Percentiles rank a stretch among this genome's conserved stretches.
Evolutionary conservation across 2,888 invertebrate species (phyloP).

Genomic region (Peribatodes rhomboidaria): DNA sequence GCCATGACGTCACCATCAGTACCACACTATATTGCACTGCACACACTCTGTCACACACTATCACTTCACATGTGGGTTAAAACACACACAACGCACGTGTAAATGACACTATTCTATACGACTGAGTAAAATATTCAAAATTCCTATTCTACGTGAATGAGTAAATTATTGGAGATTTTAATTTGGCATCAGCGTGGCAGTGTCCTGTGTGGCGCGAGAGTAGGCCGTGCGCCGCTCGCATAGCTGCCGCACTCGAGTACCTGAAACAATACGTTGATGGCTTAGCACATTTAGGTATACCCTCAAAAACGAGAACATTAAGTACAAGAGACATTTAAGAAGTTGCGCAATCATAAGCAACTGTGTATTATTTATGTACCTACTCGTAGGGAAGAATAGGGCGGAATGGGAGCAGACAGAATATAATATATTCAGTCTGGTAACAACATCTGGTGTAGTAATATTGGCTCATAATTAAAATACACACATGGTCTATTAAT

Average conservation of each 20-base stretch:
- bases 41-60: conserved; percentile 21
- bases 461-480: conserved; percentile 24
- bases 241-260: conserved; percentile 67
- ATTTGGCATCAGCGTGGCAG: conserved; percentile 57
- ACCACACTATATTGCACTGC: conserved; percentile 3
- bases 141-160: conserved; percentile 51
- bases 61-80: conserved; percentile 69
- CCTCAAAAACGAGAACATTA: conserved; percentile 12
- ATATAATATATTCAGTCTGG: neutral
- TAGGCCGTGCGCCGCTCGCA: conserved; percentile 54
- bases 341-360: conserved; percentile 28
- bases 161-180: conserved; percentile 58
- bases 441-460: conserved; percentile 33
- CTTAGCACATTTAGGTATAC: conserved; percentile 59
- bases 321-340: neutral
- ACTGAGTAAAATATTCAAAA: conserved; percentile 48
- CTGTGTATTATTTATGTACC: neutral
- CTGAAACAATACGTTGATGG: conserved; percentile 63
- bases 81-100: conserved; percentile 58
- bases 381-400: neutral
- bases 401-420: neutral
- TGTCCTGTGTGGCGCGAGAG: conserved; percentile 53
- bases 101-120: conserved; percentile 45
- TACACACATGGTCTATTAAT: conserved; percentile 15
- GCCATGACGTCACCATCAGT: conserved; percentile 89